These are phyloP conservation scores for Chymomyza caudatula DNA, from an alignment of 2,888 invertebrate genomes.

Conservation along the genomic window DNA sequence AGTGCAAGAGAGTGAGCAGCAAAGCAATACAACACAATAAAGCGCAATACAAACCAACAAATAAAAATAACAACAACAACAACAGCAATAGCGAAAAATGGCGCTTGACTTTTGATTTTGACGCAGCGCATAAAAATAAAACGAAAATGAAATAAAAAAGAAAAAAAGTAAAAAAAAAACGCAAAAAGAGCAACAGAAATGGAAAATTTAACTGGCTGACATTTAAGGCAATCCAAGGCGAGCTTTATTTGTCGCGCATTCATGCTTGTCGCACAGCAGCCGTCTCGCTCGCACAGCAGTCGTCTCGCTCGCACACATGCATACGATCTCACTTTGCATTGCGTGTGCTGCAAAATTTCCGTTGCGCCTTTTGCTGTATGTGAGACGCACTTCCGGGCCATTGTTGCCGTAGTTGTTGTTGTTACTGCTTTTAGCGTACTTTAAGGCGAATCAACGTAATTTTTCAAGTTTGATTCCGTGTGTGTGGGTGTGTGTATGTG, in stretches of 20 bases:
- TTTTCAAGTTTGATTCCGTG: slow-evolving; percentile 61
- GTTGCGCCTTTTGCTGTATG: slow-evolving; percentile 13
- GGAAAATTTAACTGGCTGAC: slow-evolving; percentile 56
- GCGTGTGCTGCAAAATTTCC: slow-evolving; percentile 57
- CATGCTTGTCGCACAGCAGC: background rate
- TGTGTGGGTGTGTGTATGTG: slow-evolving; percentile 29
- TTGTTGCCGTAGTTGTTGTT: background rate
- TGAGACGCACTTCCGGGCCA: slow-evolving; percentile 46
- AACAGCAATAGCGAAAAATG: slow-evolving; percentile 5
- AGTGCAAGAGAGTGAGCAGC: slow-evolving; percentile 15
- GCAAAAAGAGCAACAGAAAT: background rate
- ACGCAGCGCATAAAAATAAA: slow-evolving; percentile 51
- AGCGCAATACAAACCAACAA: slow-evolving; percentile 18
- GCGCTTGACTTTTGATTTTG: slow-evolving; percentile 26
- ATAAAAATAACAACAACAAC: slow-evolving; percentile 1
- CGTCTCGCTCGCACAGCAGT: too few species aligned
- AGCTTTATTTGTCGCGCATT: background rate
- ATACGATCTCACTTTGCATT: slow-evolving; percentile 32
- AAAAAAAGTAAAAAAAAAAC: slow-evolving; percentile 32
- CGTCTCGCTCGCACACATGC: background rate
- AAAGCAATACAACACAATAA: slow-evolving; percentile 15
- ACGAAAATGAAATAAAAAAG: slow-evolving; percentile 52
- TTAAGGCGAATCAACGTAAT: slow-evolving; percentile 64
- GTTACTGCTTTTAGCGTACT: slow-evolving; percentile 18
- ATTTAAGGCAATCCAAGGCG: slow-evolving; percentile 32